Conservation (phyloP, 2,888 invertebrate species). For the Gari tellinella region DNA sequence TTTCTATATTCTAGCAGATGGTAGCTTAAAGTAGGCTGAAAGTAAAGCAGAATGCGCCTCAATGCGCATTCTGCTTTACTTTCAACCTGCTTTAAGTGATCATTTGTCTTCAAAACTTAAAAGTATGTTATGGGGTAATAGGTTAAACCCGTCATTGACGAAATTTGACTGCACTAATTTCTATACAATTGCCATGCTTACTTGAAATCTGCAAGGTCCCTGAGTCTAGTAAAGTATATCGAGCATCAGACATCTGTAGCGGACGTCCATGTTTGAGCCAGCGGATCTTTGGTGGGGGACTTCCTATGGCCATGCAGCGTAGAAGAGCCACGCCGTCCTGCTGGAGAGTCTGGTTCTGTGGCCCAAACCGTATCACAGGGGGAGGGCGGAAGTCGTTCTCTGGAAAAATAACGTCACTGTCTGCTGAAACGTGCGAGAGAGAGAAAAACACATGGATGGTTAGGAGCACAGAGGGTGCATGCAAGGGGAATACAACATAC, state of each 20-base stretch:
- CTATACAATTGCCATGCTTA: slow-evolving; percentile 16
- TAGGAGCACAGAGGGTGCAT: slow-evolving; percentile 31
- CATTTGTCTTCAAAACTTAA: too few species aligned
- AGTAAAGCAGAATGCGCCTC: too few species aligned
- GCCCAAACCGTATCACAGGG: slow-evolving; percentile 94
- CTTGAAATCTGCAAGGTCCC: slow-evolving; percentile 91
- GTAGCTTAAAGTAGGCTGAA: too few species aligned
- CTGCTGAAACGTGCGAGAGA: slow-evolving; percentile 53
- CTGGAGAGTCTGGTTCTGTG: slow-evolving; percentile 94
- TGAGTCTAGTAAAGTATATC: slow-evolving; percentile 88
- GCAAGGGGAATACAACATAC: too few species aligned
- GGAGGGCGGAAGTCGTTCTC: slow-evolving; percentile 86
- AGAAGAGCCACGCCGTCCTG: slow-evolving; percentile 91
- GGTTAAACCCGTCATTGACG: neutral
- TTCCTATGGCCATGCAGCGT: slow-evolving; percentile 92
- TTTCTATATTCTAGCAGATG: too few species aligned
- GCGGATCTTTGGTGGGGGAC: slow-evolving; percentile 88
- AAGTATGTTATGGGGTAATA: too few species aligned
- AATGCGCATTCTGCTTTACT: too few species aligned
- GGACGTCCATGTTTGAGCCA: slow-evolving; percentile 90
- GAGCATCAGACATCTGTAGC: slow-evolving; percentile 82
- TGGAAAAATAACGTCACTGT: slow-evolving; percentile 61
- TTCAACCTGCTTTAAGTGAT: too few species aligned
- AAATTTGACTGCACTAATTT: too few species aligned
- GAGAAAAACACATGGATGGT: slow-evolving; percentile 25